Evolutionary conservation across 2,797 vertebrate genomes (phyloP).

Genomic region (Podargus strigoides): DNA sequence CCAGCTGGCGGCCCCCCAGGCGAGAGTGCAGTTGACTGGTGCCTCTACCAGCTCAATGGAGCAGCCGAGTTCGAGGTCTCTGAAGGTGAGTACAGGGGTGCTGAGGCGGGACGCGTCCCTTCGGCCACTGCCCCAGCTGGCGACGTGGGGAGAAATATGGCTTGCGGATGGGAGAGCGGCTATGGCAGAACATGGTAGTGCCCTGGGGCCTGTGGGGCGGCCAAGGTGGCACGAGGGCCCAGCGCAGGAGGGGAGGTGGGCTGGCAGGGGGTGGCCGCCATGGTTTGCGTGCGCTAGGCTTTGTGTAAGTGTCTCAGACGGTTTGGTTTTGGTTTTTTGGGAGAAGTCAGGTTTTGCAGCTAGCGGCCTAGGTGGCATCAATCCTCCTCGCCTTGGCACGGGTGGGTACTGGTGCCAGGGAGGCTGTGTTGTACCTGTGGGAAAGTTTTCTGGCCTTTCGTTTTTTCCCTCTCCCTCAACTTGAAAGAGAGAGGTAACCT

Average conservation of each 20-base stretch:
- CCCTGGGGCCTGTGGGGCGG: not conserved
- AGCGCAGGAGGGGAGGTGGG: not conserved
- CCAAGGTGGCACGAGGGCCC: rapidly evolving
- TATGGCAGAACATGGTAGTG: rapidly evolving
- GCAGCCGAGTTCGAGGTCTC: slow-evolving; percentile 62
- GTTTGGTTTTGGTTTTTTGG: not conserved
- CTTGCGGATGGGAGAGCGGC: rapidly evolving
- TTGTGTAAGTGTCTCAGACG: not conserved
- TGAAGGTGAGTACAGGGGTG: slow-evolving; percentile 31
- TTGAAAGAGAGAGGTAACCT: not conserved
- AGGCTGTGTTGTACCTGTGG: not conserved
- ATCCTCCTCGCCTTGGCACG: rapidly evolving
- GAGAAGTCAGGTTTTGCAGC: not conserved
- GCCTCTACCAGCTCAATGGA: slow-evolving; percentile 68
- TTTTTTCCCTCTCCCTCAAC: not conserved
- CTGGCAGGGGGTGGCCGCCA: rapidly evolving
- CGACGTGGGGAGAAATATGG: rapidly evolving
- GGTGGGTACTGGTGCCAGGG: not conserved
- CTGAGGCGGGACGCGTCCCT: not conserved
- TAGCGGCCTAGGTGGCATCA: not conserved
- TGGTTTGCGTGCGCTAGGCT: rapidly evolving
- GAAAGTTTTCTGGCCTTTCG: not conserved
- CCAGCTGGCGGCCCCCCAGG: slow-evolving; percentile 38
- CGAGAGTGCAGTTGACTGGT: slow-evolving; percentile 53
- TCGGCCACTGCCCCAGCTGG: not conserved